These are phyloP conservation scores for Pyralis farinalis DNA, from an alignment of 2,888 invertebrate species.

Conservation along the genomic window DNA sequence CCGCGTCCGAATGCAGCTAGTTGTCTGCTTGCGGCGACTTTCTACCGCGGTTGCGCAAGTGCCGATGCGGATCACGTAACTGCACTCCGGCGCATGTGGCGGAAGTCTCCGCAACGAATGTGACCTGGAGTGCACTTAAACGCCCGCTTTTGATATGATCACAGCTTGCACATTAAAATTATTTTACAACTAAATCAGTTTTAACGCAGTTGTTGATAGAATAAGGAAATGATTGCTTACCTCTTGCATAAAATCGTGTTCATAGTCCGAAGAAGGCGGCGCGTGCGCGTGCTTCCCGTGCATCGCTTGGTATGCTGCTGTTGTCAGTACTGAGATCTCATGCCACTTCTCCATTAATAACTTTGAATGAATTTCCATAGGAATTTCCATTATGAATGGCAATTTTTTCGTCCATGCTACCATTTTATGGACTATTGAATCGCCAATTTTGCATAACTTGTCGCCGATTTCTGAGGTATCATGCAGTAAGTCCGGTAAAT, in stretches of 20 bases:
- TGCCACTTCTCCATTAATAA: constrained; percentile 99
- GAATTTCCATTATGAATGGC: constrained; percentile 98
- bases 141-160: constrained; percentile 6
- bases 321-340: constrained; percentile 95
- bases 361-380: constrained; percentile 97
- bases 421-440: constrained; percentile 98
- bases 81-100: constrained; percentile 65
- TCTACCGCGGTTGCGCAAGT: constrained; percentile 73
- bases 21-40: constrained; percentile 58
- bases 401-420: constrained; percentile 99
- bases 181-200: not conserved
- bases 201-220: not conserved
- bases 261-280: constrained; percentile 74
- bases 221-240: constrained; percentile 64
- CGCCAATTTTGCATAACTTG: constrained; percentile 96
- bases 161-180: not conserved
- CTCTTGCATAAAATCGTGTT: constrained; percentile 93
- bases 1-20: constrained; percentile 66
- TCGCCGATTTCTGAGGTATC: constrained; percentile 95
- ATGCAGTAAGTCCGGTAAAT: constrained; percentile 93
- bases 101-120: constrained; percentile 72
- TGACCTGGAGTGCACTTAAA: constrained; percentile 43
- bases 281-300: constrained; percentile 83
- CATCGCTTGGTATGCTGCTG: constrained; percentile 96
- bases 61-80: constrained; percentile 77